These are phyloP conservation scores for Brachymystax lenok DNA, from an alignment of 2,797 vertebrate species.

Conservation along the genomic window DNA sequence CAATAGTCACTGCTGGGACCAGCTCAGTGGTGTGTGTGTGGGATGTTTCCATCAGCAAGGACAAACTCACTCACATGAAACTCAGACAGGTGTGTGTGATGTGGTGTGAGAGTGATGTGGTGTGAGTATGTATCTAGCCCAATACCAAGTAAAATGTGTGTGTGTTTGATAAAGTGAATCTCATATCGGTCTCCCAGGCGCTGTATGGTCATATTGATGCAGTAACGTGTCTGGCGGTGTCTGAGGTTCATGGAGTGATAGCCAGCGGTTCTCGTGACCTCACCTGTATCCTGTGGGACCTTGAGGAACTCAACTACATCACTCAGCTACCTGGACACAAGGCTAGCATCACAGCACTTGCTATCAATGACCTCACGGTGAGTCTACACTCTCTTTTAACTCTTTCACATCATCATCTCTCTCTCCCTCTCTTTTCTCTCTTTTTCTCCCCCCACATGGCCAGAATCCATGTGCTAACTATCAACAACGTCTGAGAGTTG, in stretches of 20 bases:
- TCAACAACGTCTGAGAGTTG: background rate
- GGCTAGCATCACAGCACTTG: constrained; percentile 77
- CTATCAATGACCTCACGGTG: constrained; percentile 91
- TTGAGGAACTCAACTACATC: constrained; percentile 84
- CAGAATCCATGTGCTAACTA: background rate
- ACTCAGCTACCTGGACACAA: constrained; percentile 82
- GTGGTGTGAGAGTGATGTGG: background rate
- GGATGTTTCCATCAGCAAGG: constrained; percentile 78
- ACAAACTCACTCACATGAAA: constrained; percentile 77
- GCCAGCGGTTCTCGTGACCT: constrained; percentile 91
- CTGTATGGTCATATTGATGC: constrained; percentile 89
- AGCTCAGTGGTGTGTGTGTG: constrained; percentile 90
- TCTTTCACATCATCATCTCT: background rate
- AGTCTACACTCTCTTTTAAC: constrained; percentile 46
- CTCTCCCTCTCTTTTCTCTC: background rate
- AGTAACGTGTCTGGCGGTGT: constrained; percentile 88
- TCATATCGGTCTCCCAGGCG: constrained; percentile 69
- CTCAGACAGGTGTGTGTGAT: constrained; percentile 80
- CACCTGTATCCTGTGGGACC: constrained; percentile 93
- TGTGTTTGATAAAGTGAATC: background rate
- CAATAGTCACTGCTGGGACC: constrained; percentile 85
- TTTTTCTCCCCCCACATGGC: background rate
- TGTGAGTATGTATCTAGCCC: background rate
- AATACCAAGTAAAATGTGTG: no score
- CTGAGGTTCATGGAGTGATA: constrained; percentile 82